A percentile compares a stretch with the other conserved stretches of the same genome.
Evolutionary conservation across 2,888 invertebrate genomes (phyloP).

Genomic region (Cryptocephalus moraei): DNA sequence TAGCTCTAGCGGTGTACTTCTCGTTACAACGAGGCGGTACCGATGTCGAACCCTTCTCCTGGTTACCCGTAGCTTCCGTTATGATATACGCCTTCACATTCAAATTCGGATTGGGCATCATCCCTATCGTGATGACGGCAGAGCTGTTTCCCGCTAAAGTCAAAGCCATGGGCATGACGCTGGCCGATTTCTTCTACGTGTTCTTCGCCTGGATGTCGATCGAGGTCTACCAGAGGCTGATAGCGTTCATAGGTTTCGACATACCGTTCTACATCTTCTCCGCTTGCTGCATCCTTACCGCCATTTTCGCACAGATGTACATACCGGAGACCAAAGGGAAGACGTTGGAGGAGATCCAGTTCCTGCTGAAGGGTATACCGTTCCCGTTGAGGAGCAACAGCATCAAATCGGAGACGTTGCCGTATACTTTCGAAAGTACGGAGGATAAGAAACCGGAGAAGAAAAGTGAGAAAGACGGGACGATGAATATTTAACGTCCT

Average conservation of each 20-base stretch:
- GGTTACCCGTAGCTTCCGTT: slow-evolving; percentile 26
- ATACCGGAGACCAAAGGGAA: slow-evolving; percentile 33
- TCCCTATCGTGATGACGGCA: slow-evolving; percentile 33
- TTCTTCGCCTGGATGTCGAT: slow-evolving; percentile 29
- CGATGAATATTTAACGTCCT: too few relatives aligned
- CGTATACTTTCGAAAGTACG: background rate
- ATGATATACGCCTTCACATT: slow-evolving; percentile 32
- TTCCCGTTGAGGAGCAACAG: slow-evolving; percentile 13
- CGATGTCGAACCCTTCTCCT: slow-evolving; percentile 20
- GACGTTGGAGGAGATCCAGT: slow-evolving; percentile 33
- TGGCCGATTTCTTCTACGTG: slow-evolving; percentile 32
- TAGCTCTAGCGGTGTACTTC: slow-evolving; percentile 30
- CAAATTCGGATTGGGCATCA: slow-evolving; percentile 33
- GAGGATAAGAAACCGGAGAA: background rate
- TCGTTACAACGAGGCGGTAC: slow-evolving; percentile 22
- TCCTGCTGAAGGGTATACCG: slow-evolving; percentile 28
- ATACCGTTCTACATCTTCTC: slow-evolving; percentile 33
- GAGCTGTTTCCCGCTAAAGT: slow-evolving; percentile 35
- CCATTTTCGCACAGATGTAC: slow-evolving; percentile 28
- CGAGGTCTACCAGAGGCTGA: slow-evolving; percentile 26
- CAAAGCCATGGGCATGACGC: slow-evolving; percentile 35
- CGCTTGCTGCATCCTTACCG: slow-evolving; percentile 26
- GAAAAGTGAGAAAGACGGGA: background rate
- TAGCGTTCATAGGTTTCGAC: slow-evolving; percentile 23
- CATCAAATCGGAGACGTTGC: slow-evolving; percentile 7